These are phyloP conservation scores for Asbolus verrucosus DNA, from an alignment of 1,140 invertebrate genomes.

Conservation along the genomic window DNA sequence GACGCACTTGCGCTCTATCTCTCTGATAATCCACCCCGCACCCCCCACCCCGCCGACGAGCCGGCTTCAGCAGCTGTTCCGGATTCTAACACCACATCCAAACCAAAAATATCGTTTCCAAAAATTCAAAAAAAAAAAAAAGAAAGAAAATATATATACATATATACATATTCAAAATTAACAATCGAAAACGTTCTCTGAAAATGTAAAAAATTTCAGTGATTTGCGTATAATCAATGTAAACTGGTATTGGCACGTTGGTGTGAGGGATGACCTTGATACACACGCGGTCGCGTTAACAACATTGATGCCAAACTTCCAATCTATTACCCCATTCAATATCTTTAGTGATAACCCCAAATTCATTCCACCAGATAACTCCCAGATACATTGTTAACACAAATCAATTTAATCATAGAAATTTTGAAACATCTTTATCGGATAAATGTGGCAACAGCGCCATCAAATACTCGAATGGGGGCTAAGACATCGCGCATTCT, in stretches of 20 bases:
- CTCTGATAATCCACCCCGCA: constrained; percentile 44
- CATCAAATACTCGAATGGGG: constrained; percentile 1
- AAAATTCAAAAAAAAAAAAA: too few species aligned
- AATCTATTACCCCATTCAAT: constrained; percentile 25
- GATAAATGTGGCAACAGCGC: background rate
- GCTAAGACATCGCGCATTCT: too few species aligned
- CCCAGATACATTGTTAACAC: too few species aligned
- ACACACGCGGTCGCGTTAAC: constrained; percentile 26
- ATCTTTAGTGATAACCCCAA: constrained; percentile 30
- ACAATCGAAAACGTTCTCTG: background rate
- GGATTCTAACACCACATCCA: constrained; percentile 4
- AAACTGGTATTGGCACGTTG: too few species aligned
- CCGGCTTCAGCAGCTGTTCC: constrained; percentile 3
- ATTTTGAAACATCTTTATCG: background rate
- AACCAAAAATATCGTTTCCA: constrained; percentile 17
- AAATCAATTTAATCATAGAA: too few species aligned
- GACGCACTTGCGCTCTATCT: constrained; percentile 28
- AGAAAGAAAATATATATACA: too few species aligned
- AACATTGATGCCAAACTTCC: constrained; percentile 32
- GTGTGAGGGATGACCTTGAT: constrained; percentile 43
- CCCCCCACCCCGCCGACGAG: constrained; percentile 15
- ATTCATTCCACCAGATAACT: too few species aligned
- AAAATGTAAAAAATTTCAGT: background rate
- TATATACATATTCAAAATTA: constrained; percentile 29
- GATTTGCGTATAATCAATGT: too few species aligned